Evolutionary conservation across 2,888 invertebrate genomes (phyloP), one percentile per base, ranked within the genome.

Genomic region (Deroplatys truncata): DNA sequence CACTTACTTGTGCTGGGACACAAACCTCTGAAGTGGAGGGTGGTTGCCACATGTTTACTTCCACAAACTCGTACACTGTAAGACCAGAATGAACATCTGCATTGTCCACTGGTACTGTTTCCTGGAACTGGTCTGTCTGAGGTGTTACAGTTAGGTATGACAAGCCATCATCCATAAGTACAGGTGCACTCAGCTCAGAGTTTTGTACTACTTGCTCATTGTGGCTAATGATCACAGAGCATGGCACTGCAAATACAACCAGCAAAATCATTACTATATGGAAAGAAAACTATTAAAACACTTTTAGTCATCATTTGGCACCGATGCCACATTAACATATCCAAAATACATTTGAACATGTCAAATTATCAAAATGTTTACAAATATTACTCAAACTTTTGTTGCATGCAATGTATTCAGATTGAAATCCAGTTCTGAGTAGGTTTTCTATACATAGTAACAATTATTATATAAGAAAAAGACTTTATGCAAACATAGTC

Each of bases 161-260:
- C 82, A 87, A 15, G 10, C n/a, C n/a, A 13, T 15, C 82, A 82
- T 25, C 25, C 8, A 16, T 10, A 72, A 72, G 56, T 25, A 72
- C 56, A 20, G 56, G 56, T 0, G 56, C 25, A 20, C 20, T 72
- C 2, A 72, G 56, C 25, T 72, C 56, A 0, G 56, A 72, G 25
- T 72, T 72, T 2, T 72, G 56, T 7, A 72, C 20, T 72, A 72
- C 25, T 56, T 29, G 20, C 56, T 84, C 88, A 16, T 49, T 56
- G 20, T 88, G 88, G 15, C 29, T 88, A 31, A 56, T 88, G 20
- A 88, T 88, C 8, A 88, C 88, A 56, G 84, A 88, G n/a, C 88
- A 88, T 28, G 88, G 88, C 10, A 84, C 88, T 88, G 56, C 4
- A 88, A 88, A 49, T 56, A 29, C 4, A 84, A 88, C 13, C n/a